A percentile compares a stretch with the other conserved stretches of the same genome.
Evolutionary conservation across 2,113 vertebrate genomes (phyloP).

Genomic region (Mionectes macconnelli): DNA sequence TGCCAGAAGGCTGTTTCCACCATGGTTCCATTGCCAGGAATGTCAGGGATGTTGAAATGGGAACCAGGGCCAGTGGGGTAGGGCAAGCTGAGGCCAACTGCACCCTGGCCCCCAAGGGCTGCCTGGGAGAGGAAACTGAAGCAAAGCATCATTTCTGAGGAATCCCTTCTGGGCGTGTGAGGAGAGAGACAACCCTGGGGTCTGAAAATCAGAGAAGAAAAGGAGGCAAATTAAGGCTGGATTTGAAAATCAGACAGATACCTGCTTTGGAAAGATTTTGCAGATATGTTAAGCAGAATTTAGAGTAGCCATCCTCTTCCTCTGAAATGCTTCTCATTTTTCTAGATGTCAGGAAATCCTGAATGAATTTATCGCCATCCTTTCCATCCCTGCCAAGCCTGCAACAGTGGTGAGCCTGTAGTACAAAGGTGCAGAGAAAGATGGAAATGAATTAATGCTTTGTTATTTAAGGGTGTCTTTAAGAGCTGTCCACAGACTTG

Average conservation of each 20-base stretch:
- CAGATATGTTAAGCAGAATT: neutral
- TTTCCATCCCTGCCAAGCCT: neutral
- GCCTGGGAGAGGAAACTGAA: neutral
- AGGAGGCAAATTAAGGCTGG: neutral
- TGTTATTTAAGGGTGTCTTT: neutral
- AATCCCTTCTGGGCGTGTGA: neutral
- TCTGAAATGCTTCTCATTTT: neutral
- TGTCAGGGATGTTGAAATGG: neutral
- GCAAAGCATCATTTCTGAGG: neutral
- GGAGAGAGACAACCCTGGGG: neutral
- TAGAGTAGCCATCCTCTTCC: neutral
- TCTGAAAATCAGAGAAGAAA: neutral
- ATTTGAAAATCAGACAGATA: neutral
- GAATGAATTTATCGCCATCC: neutral
- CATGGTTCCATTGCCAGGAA: rapidly evolving
- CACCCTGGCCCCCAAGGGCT: neutral
- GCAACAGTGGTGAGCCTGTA: neutral
- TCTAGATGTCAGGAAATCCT: neutral
- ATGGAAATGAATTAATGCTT: neutral
- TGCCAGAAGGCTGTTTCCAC: neutral
- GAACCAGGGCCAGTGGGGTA: neutral
- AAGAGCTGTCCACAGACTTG: neutral
- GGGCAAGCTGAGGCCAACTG: neutral
- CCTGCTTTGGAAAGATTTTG: neutral
- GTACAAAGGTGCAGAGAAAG: neutral